Evolutionary conservation across 2,888 invertebrate genomes (phyloP), one percentile per base, ranked within the genome.

Genomic region (Helleia helle): DNA sequence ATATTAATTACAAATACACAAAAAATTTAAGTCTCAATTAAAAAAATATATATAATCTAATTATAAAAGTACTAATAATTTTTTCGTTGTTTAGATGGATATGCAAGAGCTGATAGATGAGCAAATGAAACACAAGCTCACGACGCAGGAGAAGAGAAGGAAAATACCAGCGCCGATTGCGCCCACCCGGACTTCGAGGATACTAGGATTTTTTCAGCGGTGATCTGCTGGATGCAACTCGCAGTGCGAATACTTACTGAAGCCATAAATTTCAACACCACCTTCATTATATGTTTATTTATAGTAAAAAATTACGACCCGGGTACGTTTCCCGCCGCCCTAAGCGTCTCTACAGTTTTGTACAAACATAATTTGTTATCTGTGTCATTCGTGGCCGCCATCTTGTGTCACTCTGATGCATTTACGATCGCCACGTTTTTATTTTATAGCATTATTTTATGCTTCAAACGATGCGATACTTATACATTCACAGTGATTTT

Each of bases 81-180:
- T n/a, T n/a, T n/a, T n/a, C n/a, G n/a, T n/a, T n/a, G n/a, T 83
- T 4, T 86, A 96, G 93, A 94, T 95, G 91, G 96, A 97, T 71
- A 95, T 97, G 94, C 95, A 97, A 62, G 93, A 94, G 62, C 84
- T 97, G 29, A 87, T 97, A 44, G 94, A 96, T 56, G 95, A 96
- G 60, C 96, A 96, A 71, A 92, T 97, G 88, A 91, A 92, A 49
- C 91, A 89, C 61, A 95, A 96, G 80, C 84, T 97, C 54, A 89
- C 91, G 45, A 88, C 90, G 40, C 86, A 88, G 56, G 86, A 90
- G 76, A 74, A 87, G 56, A 80, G 86, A 40, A 57, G 80, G 58
- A 72, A 85, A 61, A 68, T 85, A 38, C 77, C 75, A 1, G 85
- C 71, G 45, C 85, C 86, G 11, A 46, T 62, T 3, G 59, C 66